phyloP scores from a whole-genome alignment of 2,113 vertebrate genomes.

The Martes martes region DNA sequence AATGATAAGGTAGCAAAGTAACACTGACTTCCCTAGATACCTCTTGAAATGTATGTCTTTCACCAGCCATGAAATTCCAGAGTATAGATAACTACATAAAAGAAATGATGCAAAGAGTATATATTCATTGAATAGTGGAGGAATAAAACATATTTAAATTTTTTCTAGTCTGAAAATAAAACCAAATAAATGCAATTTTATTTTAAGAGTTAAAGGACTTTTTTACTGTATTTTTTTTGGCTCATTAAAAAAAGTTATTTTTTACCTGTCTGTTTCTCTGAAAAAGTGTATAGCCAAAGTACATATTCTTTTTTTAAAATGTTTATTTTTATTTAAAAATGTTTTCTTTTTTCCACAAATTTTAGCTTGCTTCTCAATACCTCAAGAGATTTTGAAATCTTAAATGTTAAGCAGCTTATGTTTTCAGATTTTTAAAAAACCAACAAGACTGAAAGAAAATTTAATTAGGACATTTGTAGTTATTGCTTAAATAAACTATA shows the following conservation, averaged over 20 bases:
- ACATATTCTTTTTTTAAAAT: not conserved
- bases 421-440: not conserved
- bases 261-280: not conserved
- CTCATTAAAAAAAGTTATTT: not conserved
- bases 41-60: conserved; percentile 9
- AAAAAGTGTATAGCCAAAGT: not conserved
- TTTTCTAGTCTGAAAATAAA: not conserved
- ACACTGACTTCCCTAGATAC: not conserved
- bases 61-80: not conserved
- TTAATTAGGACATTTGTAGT: not conserved
- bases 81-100: not conserved
- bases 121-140: not conserved
- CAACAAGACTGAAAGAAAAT: not conserved
- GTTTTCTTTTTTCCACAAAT: not conserved
- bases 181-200: not conserved
- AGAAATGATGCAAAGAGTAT: not conserved
- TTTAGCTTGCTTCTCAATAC: not conserved
- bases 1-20: not conserved
- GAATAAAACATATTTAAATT: not conserved
- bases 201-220: not conserved
- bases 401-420: not conserved
- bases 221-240: not conserved
- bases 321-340: not conserved
- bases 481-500: not conserved
- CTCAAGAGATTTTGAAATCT: not conserved